Evolutionary conservation across 2,797 vertebrate genomes (phyloP), one percentile per base, ranked within the genome.

Genomic region (Lerista edwardsae): DNA sequence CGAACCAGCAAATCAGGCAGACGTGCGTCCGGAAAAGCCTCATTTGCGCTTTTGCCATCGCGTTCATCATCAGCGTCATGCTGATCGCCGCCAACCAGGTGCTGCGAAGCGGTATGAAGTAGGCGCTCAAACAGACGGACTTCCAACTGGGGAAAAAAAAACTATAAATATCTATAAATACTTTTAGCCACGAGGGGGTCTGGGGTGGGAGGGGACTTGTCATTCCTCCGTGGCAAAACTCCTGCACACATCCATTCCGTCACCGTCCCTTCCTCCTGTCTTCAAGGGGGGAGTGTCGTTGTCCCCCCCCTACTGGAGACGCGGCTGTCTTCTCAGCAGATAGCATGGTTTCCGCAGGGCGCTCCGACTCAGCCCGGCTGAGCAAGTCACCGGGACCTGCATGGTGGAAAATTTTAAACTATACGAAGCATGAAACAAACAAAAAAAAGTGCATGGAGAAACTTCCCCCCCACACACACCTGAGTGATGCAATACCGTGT

Each of bases 51-150:
- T 99, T 99, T 1, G 98, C 98, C 91, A 98, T 99, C 1, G 98
- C 98, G 90, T 99, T 99, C 95, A 98, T 99, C 97, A 99, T 99
- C 96, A 99, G 98, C 10, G 98, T 99, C 92, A 99, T 99, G 98
- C 97, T 99, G 83, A 99, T 99, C 27, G 98, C 98, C 0, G 98
- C 98, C 95, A 99, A 99, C 96, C 98, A 99, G 96, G 98, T 99
- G 93, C 97, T 99, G 96, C 97, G 98, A 81, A 99, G 98, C 1
- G 98, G 98, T 93, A 99, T 99, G 98, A 98, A 99, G 92, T 99
- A 98, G 72, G 62, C 25, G 10, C 14, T 55, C 17, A 27, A 47
- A 82, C 59, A 67, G 61, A 31, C 1, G 15, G 57, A 36, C 41
- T 80, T 12, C 0, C 0, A 27, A 27, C 55, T 0, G 86, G 4